A percentile compares a stretch with the other conserved stretches of the same genome.
These are phyloP conservation scores for Danio jaintianensis DNA, from an alignment of 2,797 vertebrate genomes.

Conservation along the genomic window DNA sequence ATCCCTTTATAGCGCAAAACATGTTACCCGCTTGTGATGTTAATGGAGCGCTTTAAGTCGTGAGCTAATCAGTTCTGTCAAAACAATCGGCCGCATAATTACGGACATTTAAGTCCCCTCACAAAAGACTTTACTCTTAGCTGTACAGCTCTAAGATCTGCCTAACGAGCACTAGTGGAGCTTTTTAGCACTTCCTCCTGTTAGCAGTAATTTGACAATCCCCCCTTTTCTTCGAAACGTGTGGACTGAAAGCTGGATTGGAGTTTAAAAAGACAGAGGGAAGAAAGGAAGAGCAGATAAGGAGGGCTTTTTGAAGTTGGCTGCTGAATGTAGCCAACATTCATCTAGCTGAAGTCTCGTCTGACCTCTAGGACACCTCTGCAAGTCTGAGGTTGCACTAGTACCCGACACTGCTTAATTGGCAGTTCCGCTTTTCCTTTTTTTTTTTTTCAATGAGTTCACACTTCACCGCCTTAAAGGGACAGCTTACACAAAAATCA, in stretches of 20 bases:
- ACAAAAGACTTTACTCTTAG: conserved; percentile 58
- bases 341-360: conserved; percentile 57
- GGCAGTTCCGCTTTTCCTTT: conserved; percentile 52
- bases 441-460: conserved; percentile 51
- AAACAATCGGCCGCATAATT: conserved; percentile 54
- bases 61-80: conserved; percentile 55
- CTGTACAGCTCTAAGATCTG: conserved; percentile 50
- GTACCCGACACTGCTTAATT: conserved; percentile 57
- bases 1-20: conserved; percentile 34
- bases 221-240: conserved; percentile 55
- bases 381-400: conserved; percentile 54
- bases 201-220: conserved; percentile 59
- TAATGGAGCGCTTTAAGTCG: conserved; percentile 52
- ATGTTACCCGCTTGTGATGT: conserved; percentile 53
- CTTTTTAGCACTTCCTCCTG: conserved; percentile 57
- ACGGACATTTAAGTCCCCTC: conserved; percentile 51
- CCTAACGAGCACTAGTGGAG: conserved; percentile 46
- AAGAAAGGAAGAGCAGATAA: conserved; percentile 48
- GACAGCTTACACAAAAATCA: not conserved
- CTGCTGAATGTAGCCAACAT: conserved; percentile 57
- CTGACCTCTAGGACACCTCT: conserved; percentile 58
- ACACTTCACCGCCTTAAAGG: conserved; percentile 35
- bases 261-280: conserved; percentile 41
- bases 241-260: conserved; percentile 56
- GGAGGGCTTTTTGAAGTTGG: conserved; percentile 58